Conservation (phyloP, 2,888 invertebrate species). For the Urechis unicinctus region DNA sequence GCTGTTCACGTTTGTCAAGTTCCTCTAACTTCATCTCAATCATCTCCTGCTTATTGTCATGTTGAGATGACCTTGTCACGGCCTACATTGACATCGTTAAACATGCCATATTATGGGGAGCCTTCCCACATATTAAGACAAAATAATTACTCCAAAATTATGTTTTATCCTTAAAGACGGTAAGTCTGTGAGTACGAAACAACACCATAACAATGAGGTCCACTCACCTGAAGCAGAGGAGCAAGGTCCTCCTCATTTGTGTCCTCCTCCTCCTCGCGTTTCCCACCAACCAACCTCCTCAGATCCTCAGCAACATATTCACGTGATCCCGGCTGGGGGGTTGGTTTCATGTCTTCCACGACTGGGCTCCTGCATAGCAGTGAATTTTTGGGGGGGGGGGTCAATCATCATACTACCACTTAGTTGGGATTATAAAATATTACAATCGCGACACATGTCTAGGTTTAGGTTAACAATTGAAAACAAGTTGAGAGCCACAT, state of each 20-base stretch:
- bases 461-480: too few relatives aligned
- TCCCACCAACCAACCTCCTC: constrained; percentile 24
- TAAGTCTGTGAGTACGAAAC: neutral
- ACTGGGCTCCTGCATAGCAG: too few relatives aligned
- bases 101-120: too few relatives aligned
- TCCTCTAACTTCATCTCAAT: constrained; percentile 33
- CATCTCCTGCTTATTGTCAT: constrained; percentile 34
- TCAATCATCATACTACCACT: too few relatives aligned
- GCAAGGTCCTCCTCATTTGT: constrained; percentile 42
- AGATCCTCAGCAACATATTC: constrained; percentile 25
- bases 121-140: too few relatives aligned
- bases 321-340: constrained; percentile 3
- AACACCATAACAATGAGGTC: neutral
- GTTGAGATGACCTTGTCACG: constrained; percentile 34
- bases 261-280: constrained; percentile 21
- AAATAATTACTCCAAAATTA: too few relatives aligned
- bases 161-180: too few relatives aligned
- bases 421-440: too few relatives aligned
- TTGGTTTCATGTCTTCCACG: neutral
- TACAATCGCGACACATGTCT: too few relatives aligned
- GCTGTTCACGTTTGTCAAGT: constrained; percentile 34
- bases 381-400: too few relatives aligned
- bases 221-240: constrained; percentile 37
- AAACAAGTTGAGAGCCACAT: too few relatives aligned
- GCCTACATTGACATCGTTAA: too few relatives aligned